Evolutionary conservation across 1,140 invertebrate genomes (phyloP).

Genomic region (Muscidifurax raptorellus): DNA sequence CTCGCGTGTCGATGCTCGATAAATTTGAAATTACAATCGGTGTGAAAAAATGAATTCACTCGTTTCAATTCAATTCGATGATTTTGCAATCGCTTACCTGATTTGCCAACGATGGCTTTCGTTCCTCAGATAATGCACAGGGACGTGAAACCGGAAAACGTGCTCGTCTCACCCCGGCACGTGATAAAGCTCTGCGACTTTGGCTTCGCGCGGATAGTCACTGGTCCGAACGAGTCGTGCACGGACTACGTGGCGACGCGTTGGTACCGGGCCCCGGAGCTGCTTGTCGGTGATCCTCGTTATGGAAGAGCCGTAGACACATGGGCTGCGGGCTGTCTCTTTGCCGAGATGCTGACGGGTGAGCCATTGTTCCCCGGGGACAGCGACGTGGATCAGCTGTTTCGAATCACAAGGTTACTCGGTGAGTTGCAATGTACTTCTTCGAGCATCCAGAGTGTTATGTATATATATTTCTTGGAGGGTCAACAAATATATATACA

Average conservation of each 20-base stretch:
- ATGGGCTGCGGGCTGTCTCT: slow-evolving; percentile 92
- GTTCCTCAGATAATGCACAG: slow-evolving; percentile 87
- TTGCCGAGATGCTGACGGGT: slow-evolving; percentile 91
- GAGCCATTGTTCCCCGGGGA: slow-evolving; percentile 91
- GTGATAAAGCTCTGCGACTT: slow-evolving; percentile 93
- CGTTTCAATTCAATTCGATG: no score
- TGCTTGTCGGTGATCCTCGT: slow-evolving; percentile 85
- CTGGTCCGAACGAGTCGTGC: slow-evolving; percentile 81
- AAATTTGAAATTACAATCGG: no score
- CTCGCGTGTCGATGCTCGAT: no score
- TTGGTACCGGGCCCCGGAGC: slow-evolving; percentile 92
- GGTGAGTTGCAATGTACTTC: slow-evolving; percentile 77
- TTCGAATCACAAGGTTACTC: slow-evolving; percentile 85
- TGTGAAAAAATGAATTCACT: no score
- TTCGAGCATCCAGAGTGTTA: no score
- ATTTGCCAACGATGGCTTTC: no score
- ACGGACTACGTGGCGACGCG: slow-evolving; percentile 90
- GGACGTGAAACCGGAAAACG: slow-evolving; percentile 95
- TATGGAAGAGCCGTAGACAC: slow-evolving; percentile 88
- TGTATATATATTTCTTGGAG: no score
- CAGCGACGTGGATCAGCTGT: slow-evolving; percentile 94
- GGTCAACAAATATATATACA: no score
- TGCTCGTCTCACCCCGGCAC: slow-evolving; percentile 86
- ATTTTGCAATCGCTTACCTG: no score
- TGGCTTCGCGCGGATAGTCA: slow-evolving; percentile 86